Conservation (phyloP, 1,140 invertebrate species). For the Aphidius ervi region DNA sequence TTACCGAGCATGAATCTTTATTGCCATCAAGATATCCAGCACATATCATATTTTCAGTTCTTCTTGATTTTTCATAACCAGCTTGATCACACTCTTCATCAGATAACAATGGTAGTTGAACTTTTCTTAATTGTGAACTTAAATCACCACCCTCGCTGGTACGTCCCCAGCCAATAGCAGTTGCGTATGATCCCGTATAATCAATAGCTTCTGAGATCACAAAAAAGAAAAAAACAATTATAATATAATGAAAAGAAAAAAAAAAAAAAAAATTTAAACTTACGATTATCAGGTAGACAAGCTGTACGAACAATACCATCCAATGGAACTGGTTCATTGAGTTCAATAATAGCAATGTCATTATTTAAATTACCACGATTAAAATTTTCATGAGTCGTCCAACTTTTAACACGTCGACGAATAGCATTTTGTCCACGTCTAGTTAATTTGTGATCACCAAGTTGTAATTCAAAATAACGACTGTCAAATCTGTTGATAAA, state of each 20-base stretch:
- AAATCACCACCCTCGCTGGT: slow-evolving; percentile 60
- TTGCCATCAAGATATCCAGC: slow-evolving; percentile 68
- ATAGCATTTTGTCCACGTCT: slow-evolving; percentile 35
- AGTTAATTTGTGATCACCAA: slow-evolving; percentile 49
- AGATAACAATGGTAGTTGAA: slow-evolving; percentile 59
- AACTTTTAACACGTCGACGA: slow-evolving; percentile 44
- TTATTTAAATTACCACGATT: slow-evolving; percentile 69
- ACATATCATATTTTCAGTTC: slow-evolving; percentile 75
- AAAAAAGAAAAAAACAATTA: slow-evolving; percentile 8
- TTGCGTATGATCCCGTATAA: slow-evolving; percentile 62
- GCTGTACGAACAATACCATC: slow-evolving; percentile 62
- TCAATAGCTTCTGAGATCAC: slow-evolving; percentile 47
- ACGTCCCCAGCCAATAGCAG: slow-evolving; percentile 74
- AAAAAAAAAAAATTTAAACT: slow-evolving; percentile 22
- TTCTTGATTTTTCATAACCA: slow-evolving; percentile 54
- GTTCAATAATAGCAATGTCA: slow-evolving; percentile 73
- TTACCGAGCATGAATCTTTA: slow-evolving; percentile 70
- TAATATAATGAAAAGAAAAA: not conserved
- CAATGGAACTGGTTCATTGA: slow-evolving; percentile 62
- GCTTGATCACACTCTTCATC: slow-evolving; percentile 56
- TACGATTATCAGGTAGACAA: slow-evolving; percentile 64
- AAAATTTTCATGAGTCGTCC: slow-evolving; percentile 64
- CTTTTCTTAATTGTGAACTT: slow-evolving; percentile 59
- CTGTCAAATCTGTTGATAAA: slow-evolving; percentile 47
- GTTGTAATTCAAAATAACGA: slow-evolving; percentile 44